Percentiles rank a stretch among this genome's conserved stretches.
These are phyloP conservation scores for Gallinago stenura DNA, from an alignment of 2,797 vertebrate genomes.

Conservation along the genomic window DNA sequence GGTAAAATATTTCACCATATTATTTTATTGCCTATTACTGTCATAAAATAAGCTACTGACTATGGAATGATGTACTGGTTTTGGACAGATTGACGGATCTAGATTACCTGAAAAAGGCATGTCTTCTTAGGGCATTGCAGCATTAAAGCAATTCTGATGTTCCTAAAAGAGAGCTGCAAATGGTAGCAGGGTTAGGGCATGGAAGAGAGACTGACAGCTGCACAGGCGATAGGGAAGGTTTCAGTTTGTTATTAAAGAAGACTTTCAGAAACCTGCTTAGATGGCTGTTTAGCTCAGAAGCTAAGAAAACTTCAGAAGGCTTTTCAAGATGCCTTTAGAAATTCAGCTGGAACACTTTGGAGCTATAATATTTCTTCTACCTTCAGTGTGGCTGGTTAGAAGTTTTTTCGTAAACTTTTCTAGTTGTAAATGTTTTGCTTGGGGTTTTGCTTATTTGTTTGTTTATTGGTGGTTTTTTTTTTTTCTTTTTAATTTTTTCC, in stretches of 20 bases:
- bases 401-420: not conserved
- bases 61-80: constrained; percentile 52
- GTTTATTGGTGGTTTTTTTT: too few relatives aligned
- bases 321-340: not conserved
- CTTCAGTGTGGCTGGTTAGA: not conserved
- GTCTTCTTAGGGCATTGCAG: constrained; percentile 46
- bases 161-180: constrained; percentile 62
- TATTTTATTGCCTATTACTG: constrained; percentile 73
- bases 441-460: not conserved
- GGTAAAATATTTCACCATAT: constrained; percentile 64
- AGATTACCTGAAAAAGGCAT: constrained; percentile 63
- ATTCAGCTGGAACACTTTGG: not conserved
- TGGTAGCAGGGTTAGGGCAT: not conserved
- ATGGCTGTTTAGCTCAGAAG: not conserved
- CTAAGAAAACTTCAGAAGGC: not conserved
- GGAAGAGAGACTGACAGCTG: not conserved
- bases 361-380: not conserved
- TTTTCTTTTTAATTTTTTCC: not conserved
- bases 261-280: not conserved
- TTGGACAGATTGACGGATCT: constrained; percentile 63
- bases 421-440: not conserved
- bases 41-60: constrained; percentile 68
- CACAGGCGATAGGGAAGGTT: not conserved
- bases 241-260: not conserved
- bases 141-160: constrained; percentile 57